Base-by-base conservation (phyloP, 2,113 vertebrate genomes). In the Mungos mungo region DNA sequence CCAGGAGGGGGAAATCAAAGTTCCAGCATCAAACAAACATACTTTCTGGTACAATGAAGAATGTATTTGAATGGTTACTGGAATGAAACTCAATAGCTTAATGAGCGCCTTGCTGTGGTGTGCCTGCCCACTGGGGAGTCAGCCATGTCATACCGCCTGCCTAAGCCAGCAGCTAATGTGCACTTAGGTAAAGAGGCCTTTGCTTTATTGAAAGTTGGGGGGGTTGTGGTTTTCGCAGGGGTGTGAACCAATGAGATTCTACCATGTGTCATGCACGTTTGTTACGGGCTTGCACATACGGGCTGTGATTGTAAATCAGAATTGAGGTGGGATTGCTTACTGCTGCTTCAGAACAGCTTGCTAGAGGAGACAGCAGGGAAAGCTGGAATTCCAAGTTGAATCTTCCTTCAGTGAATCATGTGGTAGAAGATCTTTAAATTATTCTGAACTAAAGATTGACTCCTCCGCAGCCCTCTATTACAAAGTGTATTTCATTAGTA, bases 21-120 rank as follows among this genome's bases (percentile, higher is more conserved):
- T 95, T 92, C 90, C 76, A 96, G 95, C 96, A 97, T 97, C 97
- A 98, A 97, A 97, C 98, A 97, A 98, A 97, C 94, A 98, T 97
- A 93, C 96, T 98, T 97, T 97, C 97, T 97, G 97, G 97, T 98
- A 97, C 98, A 97, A 92, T 97, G 97, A 98, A 98, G 97, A 98
- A 98, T 97, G 97, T 93, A 98, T 96, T 97, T 97, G 97, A 98
- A 98, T n/a, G 0, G 96, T 98, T 98, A 92, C 97, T 98, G 97
- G 97, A 97, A 98, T 95, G 98, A 98, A 98, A 98, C 94, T 76
- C 96, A 97, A 98, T 98, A 97, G 94, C 88, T 98, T 98, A 98
- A 98, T 98, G 97, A 98, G 94, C 38, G 93, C 98, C 95, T 98
- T 98, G 95, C 97, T 95, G 82, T 45, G 65, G 93, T 63, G 21